Evolutionary conservation across 2,113 vertebrate species (phyloP), one percentile per base, ranked within the genome.

Genomic region (Melanocharis versteri): DNA sequence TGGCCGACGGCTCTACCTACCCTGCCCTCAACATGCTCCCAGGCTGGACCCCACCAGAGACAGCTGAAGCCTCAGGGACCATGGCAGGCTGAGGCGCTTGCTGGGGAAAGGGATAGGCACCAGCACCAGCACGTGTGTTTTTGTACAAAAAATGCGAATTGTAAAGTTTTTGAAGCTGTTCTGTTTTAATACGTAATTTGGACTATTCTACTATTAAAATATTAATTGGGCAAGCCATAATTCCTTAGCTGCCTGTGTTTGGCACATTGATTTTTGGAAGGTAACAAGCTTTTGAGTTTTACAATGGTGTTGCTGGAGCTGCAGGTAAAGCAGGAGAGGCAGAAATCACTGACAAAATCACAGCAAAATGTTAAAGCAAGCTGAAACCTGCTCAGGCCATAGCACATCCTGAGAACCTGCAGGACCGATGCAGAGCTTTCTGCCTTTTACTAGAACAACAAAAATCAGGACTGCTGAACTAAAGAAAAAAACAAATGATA

Each of bases 51-150:
- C 45, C 15, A 28, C 4, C 1, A 2, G 11, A 17, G 22, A 4
- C 27, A 57, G 23, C 16, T 40, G 11, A 77, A 33, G 8, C 10
- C 23, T 13, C 21, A 68, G 30, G 5, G 2, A 13, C 10, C 3
- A 26, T 2, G 3, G 26, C 11, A 66, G 15, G 13, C 22, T 62
- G n/a, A 64, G 10, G 4, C 2, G 15, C 3, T 4, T 37, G 5
- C 0, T 27, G 10, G 18, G 13, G 20, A 62, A 39, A 73, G 4
- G 5, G 3, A 15, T 15, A 2, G 6, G 21, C 2, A 1, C 7
- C 26, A 31, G 28, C 5, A 64, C 19, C 13, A 8, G 26, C 23
- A 18, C 13, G 7, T 2, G 22, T 44, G 2, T 2, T 45, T 45
- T 39, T 65, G 4, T 44, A 40, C 24, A 57, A 44, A 44, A 68